Evolutionary conservation across 2,888 invertebrate genomes (phyloP).

Genomic region (Chrysomela aeneicollis): DNA sequence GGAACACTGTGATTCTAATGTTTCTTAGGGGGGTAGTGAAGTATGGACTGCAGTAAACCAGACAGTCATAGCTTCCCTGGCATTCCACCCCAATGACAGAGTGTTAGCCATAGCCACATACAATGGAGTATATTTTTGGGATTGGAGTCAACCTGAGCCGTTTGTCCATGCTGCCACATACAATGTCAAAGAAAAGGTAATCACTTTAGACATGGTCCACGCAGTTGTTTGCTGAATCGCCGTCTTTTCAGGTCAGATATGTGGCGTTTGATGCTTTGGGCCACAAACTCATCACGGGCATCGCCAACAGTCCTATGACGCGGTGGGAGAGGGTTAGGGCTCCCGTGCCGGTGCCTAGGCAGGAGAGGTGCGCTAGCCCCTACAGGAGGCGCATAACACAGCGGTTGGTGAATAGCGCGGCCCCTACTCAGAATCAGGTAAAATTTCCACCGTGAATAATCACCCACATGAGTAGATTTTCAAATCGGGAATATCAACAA

Average conservation of each 20-base stretch:
- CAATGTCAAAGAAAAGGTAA: conserved; percentile 80
- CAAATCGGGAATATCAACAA: too few species aligned
- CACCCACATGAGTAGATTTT: conserved; percentile 9
- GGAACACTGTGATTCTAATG: not conserved
- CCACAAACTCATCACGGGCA: conserved; percentile 83
- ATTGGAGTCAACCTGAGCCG: conserved; percentile 82
- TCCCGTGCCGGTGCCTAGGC: conserved; percentile 56
- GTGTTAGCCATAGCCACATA: conserved; percentile 85
- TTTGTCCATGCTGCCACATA: conserved; percentile 79
- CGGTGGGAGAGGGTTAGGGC: conserved; percentile 64
- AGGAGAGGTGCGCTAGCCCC: conserved; percentile 53
- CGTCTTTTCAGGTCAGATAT: conserved; percentile 68
- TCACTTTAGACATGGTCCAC: too few species aligned
- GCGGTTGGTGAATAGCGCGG: conserved; percentile 42
- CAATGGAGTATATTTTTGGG: conserved; percentile 89
- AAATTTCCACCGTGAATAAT: too few species aligned
- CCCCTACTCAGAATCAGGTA: conserved; percentile 18
- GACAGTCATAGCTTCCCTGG: conserved; percentile 83
- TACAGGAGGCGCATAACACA: conserved; percentile 57
- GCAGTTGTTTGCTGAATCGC: too few species aligned
- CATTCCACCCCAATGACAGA: conserved; percentile 85
- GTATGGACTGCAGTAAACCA: conserved; percentile 79
- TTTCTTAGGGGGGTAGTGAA: conserved; percentile 81
- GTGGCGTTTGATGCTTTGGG: conserved; percentile 86
- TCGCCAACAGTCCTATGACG: conserved; percentile 70